These are phyloP conservation scores for Ophthalmolycus amberensis DNA, from an alignment of 2,113 vertebrate genomes.

Conservation along the genomic window DNA sequence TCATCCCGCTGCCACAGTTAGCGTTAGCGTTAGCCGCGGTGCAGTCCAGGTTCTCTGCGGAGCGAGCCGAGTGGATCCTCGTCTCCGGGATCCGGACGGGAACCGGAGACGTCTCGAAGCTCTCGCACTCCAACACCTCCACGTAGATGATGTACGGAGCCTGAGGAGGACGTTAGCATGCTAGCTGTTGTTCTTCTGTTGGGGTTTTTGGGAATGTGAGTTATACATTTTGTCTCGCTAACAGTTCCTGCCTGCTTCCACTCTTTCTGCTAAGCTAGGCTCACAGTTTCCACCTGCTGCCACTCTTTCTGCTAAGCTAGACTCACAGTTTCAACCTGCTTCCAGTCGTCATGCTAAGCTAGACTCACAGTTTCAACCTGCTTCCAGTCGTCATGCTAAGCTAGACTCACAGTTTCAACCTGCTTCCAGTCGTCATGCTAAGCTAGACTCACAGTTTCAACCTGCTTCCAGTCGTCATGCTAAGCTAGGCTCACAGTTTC, in stretches of 20 bases:
- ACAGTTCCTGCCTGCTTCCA: background rate
- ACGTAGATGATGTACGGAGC: constrained; percentile 97
- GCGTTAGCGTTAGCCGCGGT: background rate
- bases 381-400: background rate
- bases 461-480: background rate
- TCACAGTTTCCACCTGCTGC: background rate
- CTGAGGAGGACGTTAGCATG: constrained; percentile 67
- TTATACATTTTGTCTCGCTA: too few relatives aligned
- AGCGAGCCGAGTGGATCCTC: constrained; percentile 91
- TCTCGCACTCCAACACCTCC: constrained; percentile 94
- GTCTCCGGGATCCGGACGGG: constrained; percentile 93
- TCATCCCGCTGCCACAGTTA: constrained; percentile 63
- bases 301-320: background rate
- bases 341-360: background rate
- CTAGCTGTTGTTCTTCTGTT: too few relatives aligned
- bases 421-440: background rate
- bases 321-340: background rate
- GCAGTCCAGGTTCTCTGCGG: constrained; percentile 92
- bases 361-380: background rate
- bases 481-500: background rate
- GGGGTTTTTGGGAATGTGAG: too few relatives aligned
- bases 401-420: background rate
- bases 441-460: background rate
- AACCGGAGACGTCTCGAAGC: constrained; percentile 91
- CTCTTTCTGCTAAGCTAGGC: background rate